Percentiles rank a stretch among this genome's conserved stretches.
Conservation (phyloP, 2,888 invertebrate species). For the Rhabditophanes sp. region DNA sequence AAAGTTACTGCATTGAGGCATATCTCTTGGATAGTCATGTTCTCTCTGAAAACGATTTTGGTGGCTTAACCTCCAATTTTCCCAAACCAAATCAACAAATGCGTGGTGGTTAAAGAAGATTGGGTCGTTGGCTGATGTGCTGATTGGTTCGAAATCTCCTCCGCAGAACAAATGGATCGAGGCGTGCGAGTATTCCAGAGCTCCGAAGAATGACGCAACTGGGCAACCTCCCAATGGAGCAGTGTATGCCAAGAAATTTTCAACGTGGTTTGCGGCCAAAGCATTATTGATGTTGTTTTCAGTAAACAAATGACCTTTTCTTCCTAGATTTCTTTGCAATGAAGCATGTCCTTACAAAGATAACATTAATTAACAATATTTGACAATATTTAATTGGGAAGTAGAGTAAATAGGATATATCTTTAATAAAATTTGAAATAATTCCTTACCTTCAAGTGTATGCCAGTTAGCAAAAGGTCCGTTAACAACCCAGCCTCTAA, state of each 20-base stretch:
- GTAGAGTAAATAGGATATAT: not conserved
- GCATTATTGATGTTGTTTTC: slow-evolving; percentile 33
- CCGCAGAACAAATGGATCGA: slow-evolving; percentile 39
- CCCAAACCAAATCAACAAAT: slow-evolving; percentile 40
- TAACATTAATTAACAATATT: not conserved
- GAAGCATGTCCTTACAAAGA: slow-evolving; percentile 1
- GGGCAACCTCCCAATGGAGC: slow-evolving; percentile 34
- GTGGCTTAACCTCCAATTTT: slow-evolving; percentile 33
- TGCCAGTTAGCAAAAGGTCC: slow-evolving; percentile 34
- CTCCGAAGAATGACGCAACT: slow-evolving; percentile 37
- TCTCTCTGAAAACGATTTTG: slow-evolving; percentile 18
- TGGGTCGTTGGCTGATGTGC: slow-evolving; percentile 43
- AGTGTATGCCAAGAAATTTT: slow-evolving; percentile 37
- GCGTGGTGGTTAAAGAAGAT: slow-evolving; percentile 36
- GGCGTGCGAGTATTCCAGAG: slow-evolving; percentile 39
- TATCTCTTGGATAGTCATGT: slow-evolving; percentile 36
- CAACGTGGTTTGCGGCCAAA: slow-evolving; percentile 27
- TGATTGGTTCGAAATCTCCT: slow-evolving; percentile 39
- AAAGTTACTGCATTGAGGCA: slow-evolving; percentile 31
- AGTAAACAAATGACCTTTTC: slow-evolving; percentile 28
- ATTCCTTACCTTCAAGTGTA: slow-evolving; percentile 28
- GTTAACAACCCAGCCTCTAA: slow-evolving; percentile 12
- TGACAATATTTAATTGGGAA: not conserved
- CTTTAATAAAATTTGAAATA: not conserved
- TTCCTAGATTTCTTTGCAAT: slow-evolving; percentile 8